These are phyloP conservation scores for Scotopteryx bipunctaria DNA, from an alignment of 2,888 invertebrate species.

Conservation along the genomic window DNA sequence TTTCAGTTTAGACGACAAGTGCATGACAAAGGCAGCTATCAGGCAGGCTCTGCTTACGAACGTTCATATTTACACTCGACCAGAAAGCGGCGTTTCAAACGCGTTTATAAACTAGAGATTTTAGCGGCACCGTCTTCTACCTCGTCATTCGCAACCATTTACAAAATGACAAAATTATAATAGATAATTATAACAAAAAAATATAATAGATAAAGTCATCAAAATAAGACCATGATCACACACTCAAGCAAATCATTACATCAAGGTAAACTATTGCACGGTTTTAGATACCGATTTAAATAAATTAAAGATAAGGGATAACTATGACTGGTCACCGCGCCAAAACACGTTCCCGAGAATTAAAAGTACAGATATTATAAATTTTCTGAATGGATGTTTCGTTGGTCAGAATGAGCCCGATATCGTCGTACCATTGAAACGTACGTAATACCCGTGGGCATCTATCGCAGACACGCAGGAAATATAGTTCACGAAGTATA, in stretches of 20 bases:
- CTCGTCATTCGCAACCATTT: constrained; percentile 4
- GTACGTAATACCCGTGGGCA: background rate
- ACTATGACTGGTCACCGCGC: background rate
- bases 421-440: background rate
- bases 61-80: constrained; percentile 54
- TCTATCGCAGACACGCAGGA: background rate
- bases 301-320: constrained; percentile 26
- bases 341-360: background rate
- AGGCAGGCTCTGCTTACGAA: constrained; percentile 20
- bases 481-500: constrained; percentile 8
- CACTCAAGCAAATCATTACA: constrained; percentile 24
- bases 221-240: constrained; percentile 29
- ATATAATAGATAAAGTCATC: constrained; percentile 18
- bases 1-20: constrained; percentile 44
- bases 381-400: background rate
- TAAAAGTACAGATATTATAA: background rate
- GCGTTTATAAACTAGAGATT: constrained; percentile 40
- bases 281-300: constrained; percentile 25
- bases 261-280: constrained; percentile 61
- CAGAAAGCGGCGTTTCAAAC: constrained; percentile 52
- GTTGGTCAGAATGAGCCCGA: background rate
- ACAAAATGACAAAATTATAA: constrained; percentile 12
- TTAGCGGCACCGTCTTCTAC: constrained; percentile 41
- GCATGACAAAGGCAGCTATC: constrained; percentile 27
- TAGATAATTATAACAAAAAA: no score